Evolutionary conservation across 1,140 invertebrate species (phyloP).

Genomic region (Tyrophagus putrescentiae): DNA sequence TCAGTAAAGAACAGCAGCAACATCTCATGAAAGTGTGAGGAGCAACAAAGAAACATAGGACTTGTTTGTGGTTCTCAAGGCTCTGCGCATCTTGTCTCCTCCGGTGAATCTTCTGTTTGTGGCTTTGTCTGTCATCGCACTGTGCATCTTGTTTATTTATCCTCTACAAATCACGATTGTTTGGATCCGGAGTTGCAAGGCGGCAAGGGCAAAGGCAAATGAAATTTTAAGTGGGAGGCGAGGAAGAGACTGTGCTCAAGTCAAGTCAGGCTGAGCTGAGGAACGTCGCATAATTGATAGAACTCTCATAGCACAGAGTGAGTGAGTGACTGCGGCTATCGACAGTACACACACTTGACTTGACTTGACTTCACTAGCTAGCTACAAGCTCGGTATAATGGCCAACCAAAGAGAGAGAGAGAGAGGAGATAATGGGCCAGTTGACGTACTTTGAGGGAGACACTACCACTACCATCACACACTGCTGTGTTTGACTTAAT

Average conservation of each 20-base stretch:
- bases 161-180: not conserved
- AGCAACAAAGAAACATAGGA: conserved; percentile 5
- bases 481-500: conserved; percentile 13
- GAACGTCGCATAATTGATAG: conserved; percentile 14
- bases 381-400: too few species aligned
- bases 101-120: not conserved
- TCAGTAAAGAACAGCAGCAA: too few species aligned
- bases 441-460: not conserved
- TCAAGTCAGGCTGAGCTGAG: not conserved
- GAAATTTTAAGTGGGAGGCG: conserved; percentile 7
- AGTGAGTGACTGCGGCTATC: too few species aligned
- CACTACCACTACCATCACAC: too few species aligned
- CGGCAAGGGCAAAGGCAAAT: too few species aligned
- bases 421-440: conserved; percentile 12
- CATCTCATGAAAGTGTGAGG: not conserved
- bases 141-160: not conserved
- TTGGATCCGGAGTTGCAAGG: too few species aligned
- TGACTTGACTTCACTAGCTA: too few species aligned
- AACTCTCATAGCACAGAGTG: too few species aligned
- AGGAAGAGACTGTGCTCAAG: too few species aligned
- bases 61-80: not conserved
- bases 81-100: not conserved
- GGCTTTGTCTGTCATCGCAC: not conserved
- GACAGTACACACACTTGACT: too few species aligned
- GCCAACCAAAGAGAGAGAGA: too few species aligned